phyloP scores from a whole-genome alignment of 2,888 invertebrate species.

The Ennomos fuscantarius region DNA sequence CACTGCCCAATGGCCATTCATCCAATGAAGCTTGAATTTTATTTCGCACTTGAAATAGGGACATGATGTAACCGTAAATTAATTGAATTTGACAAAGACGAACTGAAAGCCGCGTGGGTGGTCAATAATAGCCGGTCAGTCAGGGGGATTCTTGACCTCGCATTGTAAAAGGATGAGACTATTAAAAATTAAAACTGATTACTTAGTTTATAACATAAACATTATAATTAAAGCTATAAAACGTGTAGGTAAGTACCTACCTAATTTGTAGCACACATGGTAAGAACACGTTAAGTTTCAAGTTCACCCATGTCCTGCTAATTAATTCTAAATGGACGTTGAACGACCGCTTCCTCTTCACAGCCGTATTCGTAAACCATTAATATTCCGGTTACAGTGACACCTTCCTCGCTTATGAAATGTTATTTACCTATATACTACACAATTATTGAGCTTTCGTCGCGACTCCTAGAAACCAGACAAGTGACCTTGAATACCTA shows the following conservation, averaged over 20 bases:
- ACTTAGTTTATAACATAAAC: constrained; percentile 18
- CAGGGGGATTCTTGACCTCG: constrained; percentile 41
- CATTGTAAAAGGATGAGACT: constrained; percentile 41
- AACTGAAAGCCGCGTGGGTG: constrained; percentile 43
- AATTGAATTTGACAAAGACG: constrained; percentile 45
- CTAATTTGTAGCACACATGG: constrained; percentile 11
- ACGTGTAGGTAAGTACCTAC: neutral
- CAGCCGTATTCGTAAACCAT: constrained; percentile 45
- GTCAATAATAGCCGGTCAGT: constrained; percentile 36
- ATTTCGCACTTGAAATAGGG: constrained; percentile 30
- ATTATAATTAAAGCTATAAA: constrained; percentile 11
- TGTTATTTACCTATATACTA: constrained; percentile 33
- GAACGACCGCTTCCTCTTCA: constrained; percentile 44
- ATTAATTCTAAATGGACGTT: constrained; percentile 46
- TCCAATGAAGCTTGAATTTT: constrained; percentile 18
- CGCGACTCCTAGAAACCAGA: constrained; percentile 38
- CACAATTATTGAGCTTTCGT: constrained; percentile 23
- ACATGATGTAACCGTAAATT: constrained; percentile 42
- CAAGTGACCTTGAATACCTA: constrained; percentile 42
- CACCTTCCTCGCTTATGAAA: constrained; percentile 37
- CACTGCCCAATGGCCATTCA: constrained; percentile 15
- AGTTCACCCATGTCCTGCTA: constrained; percentile 41
- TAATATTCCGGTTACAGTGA: constrained; percentile 52
- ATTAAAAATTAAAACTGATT: constrained; percentile 30
- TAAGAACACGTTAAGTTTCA: constrained; percentile 31